These are phyloP conservation scores for Neopelma chrysocephalum DNA, from an alignment of 2,797 vertebrate species.

Conservation along the genomic window DNA sequence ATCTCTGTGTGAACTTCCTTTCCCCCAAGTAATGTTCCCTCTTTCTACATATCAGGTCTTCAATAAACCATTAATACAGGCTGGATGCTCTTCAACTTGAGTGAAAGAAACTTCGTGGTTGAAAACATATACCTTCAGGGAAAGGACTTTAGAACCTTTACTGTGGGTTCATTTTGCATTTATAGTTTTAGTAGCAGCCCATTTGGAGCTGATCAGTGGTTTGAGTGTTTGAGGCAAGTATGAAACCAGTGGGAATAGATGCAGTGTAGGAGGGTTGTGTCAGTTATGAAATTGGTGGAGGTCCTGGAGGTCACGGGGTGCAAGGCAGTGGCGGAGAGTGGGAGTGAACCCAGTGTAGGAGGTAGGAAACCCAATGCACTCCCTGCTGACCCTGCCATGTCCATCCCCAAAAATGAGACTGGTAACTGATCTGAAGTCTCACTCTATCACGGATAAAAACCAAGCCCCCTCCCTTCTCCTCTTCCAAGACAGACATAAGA, in stretches of 20 bases:
- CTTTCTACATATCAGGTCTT: neutral
- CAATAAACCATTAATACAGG: neutral
- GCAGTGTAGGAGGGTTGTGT: rapidly evolving
- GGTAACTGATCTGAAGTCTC: neutral
- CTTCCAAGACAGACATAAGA: neutral
- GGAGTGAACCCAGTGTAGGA: neutral
- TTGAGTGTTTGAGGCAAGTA: neutral
- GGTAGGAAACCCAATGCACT: neutral
- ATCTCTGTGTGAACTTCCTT: neutral
- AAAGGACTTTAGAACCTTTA: neutral
- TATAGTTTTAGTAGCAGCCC: neutral
- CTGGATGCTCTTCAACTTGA: neutral
- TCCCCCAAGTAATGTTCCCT: rapidly evolving
- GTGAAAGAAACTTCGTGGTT: neutral
- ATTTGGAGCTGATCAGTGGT: neutral
- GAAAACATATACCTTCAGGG: neutral
- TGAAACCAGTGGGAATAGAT: neutral
- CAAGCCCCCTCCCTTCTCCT: neutral
- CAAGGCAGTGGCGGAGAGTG: neutral
- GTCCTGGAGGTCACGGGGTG: neutral
- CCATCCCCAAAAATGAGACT: neutral
- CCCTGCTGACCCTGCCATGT: neutral
- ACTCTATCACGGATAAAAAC: neutral
- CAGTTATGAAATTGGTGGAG: neutral
- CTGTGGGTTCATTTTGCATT: neutral